Evolutionary conservation across 2,797 vertebrate genomes (phyloP).

Genomic region (Syndactyla subalaris): DNA sequence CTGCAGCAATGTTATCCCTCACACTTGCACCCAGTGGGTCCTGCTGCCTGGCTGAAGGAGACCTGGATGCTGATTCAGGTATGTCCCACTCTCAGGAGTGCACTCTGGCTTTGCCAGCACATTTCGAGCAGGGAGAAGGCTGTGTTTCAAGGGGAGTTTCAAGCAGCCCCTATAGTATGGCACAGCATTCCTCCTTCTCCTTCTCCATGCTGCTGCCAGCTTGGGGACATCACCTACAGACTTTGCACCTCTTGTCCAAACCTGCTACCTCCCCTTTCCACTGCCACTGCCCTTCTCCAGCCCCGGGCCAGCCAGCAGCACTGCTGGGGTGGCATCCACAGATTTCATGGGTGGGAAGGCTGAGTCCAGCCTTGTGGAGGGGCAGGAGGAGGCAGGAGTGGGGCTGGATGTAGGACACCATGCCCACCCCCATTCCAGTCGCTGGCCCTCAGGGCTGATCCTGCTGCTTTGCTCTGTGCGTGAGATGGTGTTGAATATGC

Average conservation of each 20-base stretch:
- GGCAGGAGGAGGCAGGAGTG: not conserved
- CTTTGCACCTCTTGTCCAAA: not conserved
- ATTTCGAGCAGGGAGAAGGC: not conserved
- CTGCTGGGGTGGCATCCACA: rapidly evolving
- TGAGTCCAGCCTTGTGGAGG: rapidly evolving
- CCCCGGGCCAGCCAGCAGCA: rapidly evolving
- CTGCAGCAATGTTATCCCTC: rapidly evolving
- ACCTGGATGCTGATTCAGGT: not conserved
- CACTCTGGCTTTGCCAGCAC: not conserved
- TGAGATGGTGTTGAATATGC: not conserved
- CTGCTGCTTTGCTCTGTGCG: not conserved
- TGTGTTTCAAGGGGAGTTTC: not conserved
- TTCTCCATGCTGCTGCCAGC: rapidly evolving
- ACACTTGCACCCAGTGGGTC: rapidly evolving
- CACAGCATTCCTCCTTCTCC: not conserved
- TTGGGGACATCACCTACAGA: rapidly evolving
- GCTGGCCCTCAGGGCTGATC: not conserved
- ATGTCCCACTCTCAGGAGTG: not conserved
- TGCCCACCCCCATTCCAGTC: rapidly evolving
- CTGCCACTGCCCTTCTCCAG: not conserved
- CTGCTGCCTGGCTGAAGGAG: not conserved
- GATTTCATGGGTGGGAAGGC: rapidly evolving
- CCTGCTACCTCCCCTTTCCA: not conserved
- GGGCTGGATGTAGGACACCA: not conserved
- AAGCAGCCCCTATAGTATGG: not conserved